phyloP scores from a whole-genome alignment of 2,888 invertebrate genomes.

The Melinaea marsaeus region DNA sequence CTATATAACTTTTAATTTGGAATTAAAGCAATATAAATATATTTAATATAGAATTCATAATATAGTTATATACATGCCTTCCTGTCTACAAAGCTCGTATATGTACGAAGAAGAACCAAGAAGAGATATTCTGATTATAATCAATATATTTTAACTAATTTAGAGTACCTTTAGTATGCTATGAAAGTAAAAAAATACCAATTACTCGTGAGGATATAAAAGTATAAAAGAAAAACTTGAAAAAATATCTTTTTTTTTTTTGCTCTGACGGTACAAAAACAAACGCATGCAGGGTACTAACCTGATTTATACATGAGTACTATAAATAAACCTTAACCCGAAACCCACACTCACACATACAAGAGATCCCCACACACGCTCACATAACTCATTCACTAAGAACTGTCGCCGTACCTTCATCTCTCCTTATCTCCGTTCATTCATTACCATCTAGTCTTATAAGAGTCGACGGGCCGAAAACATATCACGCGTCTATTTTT shows the following conservation, averaged over 20 bases:
- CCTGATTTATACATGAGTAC: conserved; percentile 4
- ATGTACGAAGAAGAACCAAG: too few relatives aligned
- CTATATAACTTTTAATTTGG: too few relatives aligned
- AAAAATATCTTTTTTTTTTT: background rate
- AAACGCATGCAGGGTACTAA: conserved; percentile 2
- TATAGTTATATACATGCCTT: too few relatives aligned
- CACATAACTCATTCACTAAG: conserved; percentile 56
- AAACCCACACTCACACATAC: conserved; percentile 21
- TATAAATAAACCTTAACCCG: conserved; percentile 20
- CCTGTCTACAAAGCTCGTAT: too few relatives aligned
- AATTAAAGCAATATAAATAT: too few relatives aligned
- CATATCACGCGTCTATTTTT: conserved; percentile 75
- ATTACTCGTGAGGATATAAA: background rate
- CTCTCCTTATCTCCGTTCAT: conserved; percentile 73
- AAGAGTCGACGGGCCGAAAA: conserved; percentile 73
- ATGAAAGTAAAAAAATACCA: too few relatives aligned
- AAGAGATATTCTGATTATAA: too few relatives aligned
- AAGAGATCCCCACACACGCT: conserved; percentile 6
- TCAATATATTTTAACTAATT: too few relatives aligned
- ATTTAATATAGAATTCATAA: too few relatives aligned
- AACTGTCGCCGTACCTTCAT: conserved; percentile 63
- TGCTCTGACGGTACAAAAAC: background rate
- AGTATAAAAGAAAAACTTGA: background rate
- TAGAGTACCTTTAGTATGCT: too few relatives aligned
- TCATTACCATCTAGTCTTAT: conserved; percentile 77